Evolutionary conservation across 2,797 vertebrate species (phyloP).

Genomic region (Buceros bicornis): DNA sequence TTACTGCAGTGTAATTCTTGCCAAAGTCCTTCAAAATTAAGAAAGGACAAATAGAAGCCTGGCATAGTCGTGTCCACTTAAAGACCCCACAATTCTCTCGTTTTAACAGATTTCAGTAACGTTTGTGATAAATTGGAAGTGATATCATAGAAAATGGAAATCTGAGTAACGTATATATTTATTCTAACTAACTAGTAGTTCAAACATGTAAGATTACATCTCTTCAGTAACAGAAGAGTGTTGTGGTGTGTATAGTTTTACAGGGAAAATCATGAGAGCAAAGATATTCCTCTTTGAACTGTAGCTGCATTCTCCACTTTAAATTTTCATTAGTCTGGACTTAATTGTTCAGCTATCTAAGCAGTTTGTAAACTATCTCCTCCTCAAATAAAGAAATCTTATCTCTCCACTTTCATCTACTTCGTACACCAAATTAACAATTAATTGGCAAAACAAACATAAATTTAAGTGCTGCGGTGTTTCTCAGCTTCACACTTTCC

Average conservation of each 20-base stretch:
- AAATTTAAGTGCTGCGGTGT: neutral
- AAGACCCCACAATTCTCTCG: neutral
- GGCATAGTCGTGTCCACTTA: neutral
- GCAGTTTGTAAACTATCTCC: neutral
- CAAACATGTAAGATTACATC: accelerated
- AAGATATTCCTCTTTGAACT: neutral
- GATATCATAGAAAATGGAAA: neutral
- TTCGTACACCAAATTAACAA: neutral
- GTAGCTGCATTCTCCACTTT: neutral
- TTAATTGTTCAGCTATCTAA: neutral
- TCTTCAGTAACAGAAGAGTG: neutral
- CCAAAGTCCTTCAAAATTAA: conserved; percentile 25
- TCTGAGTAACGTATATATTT: neutral
- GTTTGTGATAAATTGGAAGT: neutral
- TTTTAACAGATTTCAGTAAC: neutral
- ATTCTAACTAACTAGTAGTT: neutral
- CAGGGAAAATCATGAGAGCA: neutral
- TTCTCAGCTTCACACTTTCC: neutral
- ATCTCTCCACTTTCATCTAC: neutral
- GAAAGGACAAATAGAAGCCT: neutral
- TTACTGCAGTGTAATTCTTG: neutral
- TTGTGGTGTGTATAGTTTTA: neutral
- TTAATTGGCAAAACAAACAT: conserved; percentile 10
- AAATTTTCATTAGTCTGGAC: neutral
- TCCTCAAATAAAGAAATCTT: neutral